phyloP scores from a whole-genome alignment of 2,888 invertebrate genomes.

The Agrochola macilenta region DNA sequence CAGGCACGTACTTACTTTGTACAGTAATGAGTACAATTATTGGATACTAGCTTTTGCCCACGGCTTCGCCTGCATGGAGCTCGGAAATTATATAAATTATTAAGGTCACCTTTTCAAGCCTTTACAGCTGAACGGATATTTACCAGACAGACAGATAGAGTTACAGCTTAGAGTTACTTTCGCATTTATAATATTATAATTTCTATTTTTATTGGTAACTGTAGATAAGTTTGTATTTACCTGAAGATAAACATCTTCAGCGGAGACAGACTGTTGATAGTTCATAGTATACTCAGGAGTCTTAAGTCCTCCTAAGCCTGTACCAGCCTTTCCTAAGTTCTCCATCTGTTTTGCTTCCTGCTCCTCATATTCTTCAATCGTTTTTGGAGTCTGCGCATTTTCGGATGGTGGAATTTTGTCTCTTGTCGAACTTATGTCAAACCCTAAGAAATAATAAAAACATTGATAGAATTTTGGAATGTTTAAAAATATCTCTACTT shows the following conservation, averaged over 20 bases:
- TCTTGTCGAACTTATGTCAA: slow-evolving; percentile 83
- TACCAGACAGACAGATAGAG: too few relatives aligned
- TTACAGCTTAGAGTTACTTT: too few relatives aligned
- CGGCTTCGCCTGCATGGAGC: too few relatives aligned
- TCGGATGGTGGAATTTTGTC: slow-evolving; percentile 67
- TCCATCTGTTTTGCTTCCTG: slow-evolving; percentile 89
- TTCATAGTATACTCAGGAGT: slow-evolving; percentile 94
- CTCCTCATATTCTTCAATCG: slow-evolving; percentile 87
- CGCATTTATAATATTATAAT: too few relatives aligned
- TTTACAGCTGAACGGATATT: too few relatives aligned
- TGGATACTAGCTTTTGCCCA: not conserved
- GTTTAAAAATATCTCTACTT: not conserved
- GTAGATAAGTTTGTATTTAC: slow-evolving; percentile 79
- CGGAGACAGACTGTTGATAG: slow-evolving; percentile 95
- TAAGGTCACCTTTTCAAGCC: too few relatives aligned
- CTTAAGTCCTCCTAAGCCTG: slow-evolving; percentile 91
- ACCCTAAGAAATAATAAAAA: slow-evolving; percentile 68
- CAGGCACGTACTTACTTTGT: not conserved
- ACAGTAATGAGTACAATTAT: too few relatives aligned
- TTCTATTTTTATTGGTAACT: too few relatives aligned
- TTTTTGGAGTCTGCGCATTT: slow-evolving; percentile 75
- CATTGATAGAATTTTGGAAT: not conserved
- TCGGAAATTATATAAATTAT: too few relatives aligned
- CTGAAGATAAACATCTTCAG: slow-evolving; percentile 96
- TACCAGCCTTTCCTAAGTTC: slow-evolving; percentile 81